Percentiles rank a stretch among this genome's conserved stretches.
These are phyloP conservation scores for Paedocypris sp. DNA, from an alignment of 2,113 vertebrate species.

Conservation along the genomic window DNA sequence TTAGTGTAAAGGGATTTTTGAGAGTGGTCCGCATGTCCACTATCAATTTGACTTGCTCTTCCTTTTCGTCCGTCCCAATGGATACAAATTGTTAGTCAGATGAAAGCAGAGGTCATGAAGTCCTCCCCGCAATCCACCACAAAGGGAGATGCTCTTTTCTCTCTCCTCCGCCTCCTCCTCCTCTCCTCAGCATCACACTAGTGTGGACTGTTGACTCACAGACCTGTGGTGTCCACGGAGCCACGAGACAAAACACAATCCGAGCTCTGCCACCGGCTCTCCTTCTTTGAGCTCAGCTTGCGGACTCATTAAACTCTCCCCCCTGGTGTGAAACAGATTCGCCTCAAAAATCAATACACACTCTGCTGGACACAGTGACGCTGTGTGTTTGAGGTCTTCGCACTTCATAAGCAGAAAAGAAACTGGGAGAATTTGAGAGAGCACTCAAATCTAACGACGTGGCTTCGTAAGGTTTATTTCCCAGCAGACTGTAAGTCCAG, in stretches of 20 bases:
- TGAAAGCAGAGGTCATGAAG: neutral
- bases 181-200: neutral
- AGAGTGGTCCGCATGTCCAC: too few relatives aligned
- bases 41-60: neutral
- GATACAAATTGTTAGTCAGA: neutral
- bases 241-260: constrained; percentile 38
- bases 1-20: too few relatives aligned
- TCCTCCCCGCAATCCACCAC: neutral
- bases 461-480: constrained; percentile 29
- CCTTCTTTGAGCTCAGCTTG: constrained; percentile 47
- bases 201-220: neutral
- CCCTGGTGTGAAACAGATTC: constrained; percentile 50
- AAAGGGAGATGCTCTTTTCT: neutral
- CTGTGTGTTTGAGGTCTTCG: constrained; percentile 8
- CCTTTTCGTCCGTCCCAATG: too few relatives aligned
- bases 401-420: constrained; percentile 31
- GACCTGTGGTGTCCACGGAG: constrained; percentile 12
- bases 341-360: constrained; percentile 56
- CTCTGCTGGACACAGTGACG: constrained; percentile 10
- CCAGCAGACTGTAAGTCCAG: constrained; percentile 5
- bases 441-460: constrained; percentile 1
- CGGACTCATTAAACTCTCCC: constrained; percentile 63
- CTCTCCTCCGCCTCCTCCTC: neutral
- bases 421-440: constrained; percentile 20
- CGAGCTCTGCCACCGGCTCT: constrained; percentile 33